phyloP scores from a whole-genome alignment of 1,140 invertebrate genomes.

The Alviniconcha marisindica region DNA sequence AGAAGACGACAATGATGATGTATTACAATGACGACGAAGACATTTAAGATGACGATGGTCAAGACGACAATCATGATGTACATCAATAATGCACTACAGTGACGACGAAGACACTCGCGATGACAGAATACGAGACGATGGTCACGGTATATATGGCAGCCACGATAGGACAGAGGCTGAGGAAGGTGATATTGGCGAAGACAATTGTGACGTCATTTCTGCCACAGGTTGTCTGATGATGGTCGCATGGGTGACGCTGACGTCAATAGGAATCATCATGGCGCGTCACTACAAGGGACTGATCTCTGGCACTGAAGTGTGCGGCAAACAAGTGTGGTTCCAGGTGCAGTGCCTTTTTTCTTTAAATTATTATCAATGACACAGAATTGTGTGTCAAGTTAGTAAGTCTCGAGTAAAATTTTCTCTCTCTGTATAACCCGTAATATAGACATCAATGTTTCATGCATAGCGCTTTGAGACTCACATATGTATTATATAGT shows the following conservation, averaged over 20 bases:
- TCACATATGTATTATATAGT: too few species aligned
- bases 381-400: too few species aligned
- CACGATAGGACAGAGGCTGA: background rate
- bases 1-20: too few species aligned
- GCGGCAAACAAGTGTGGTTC: conserved; percentile 13
- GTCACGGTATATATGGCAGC: background rate
- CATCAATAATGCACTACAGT: too few species aligned
- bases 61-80: too few species aligned
- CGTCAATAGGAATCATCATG: conserved; percentile 13
- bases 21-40: too few species aligned
- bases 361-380: too few species aligned
- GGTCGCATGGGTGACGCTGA: conserved; percentile 24
- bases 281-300: conserved; percentile 22
- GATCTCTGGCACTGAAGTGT: background rate
- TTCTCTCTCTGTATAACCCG: too few species aligned
- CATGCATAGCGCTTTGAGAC: too few species aligned
- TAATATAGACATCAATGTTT: too few species aligned
- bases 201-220: conserved; percentile 1
- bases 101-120: background rate
- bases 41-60: too few species aligned
- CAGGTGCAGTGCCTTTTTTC: background rate
- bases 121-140: background rate
- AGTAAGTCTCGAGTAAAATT: too few species aligned
- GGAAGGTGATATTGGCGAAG: background rate
- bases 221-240: conserved; percentile 18